phyloP scores from a whole-genome alignment of 2,113 vertebrate species.

The Sphyrna mokarran region DNA sequence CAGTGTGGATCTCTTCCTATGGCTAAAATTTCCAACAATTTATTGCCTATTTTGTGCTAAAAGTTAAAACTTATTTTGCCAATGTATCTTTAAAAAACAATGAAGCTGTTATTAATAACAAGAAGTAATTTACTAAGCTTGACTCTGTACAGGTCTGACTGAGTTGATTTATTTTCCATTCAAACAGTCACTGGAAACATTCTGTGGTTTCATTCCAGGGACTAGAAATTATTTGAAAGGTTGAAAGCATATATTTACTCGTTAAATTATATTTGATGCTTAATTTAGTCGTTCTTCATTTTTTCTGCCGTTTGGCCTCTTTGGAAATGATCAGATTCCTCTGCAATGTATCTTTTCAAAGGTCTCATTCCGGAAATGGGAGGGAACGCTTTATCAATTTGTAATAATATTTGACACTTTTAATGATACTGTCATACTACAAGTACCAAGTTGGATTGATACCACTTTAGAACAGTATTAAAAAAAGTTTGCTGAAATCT shows the following conservation, averaged over 20 bases:
- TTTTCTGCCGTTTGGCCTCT: background rate
- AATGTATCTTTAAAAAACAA: background rate
- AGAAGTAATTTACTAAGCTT: background rate
- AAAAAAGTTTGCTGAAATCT: background rate
- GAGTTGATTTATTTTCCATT: background rate
- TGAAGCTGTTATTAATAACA: background rate
- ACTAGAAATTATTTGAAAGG: background rate
- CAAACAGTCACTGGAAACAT: background rate
- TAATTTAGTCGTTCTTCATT: conserved; percentile 1
- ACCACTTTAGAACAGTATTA: background rate
- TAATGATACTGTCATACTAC: background rate
- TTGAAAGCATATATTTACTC: background rate
- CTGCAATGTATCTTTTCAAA: background rate
- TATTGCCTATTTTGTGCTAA: background rate
- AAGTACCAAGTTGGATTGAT: background rate
- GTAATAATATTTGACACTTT: background rate
- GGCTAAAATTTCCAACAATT: background rate
- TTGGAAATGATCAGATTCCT: no score
- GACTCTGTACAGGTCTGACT: background rate
- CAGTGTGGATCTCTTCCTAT: background rate
- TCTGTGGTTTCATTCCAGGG: background rate
- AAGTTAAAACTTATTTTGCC: background rate
- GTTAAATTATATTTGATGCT: background rate
- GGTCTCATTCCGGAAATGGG: no score
- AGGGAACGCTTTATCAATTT: background rate